A percentile compares a stretch with the other conserved stretches of the same genome.
Evolutionary conservation across 1,140 invertebrate genomes (phyloP).

Genomic region (Psix sp.): DNA sequence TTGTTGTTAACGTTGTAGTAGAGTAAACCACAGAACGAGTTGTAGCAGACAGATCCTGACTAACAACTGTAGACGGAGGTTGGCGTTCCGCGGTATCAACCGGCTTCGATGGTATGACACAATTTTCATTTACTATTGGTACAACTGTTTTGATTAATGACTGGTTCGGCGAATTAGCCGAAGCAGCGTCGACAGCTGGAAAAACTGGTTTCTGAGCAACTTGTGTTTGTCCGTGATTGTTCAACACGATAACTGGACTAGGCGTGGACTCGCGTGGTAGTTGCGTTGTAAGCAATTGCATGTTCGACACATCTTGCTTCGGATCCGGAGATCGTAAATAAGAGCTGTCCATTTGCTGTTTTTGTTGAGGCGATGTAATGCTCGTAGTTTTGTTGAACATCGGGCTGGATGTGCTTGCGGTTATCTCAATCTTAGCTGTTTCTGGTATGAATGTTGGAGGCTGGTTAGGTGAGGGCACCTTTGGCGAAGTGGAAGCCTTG

Average conservation of each 20-base stretch:
- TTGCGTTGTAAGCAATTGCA: slow-evolving; percentile 70
- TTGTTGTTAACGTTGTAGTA: slow-evolving; percentile 3
- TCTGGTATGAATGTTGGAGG: slow-evolving; percentile 75
- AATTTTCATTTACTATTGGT: slow-evolving; percentile 58
- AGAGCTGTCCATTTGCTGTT: slow-evolving; percentile 49
- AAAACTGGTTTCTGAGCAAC: slow-evolving; percentile 66
- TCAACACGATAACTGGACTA: slow-evolving; percentile 77
- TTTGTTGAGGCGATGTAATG: slow-evolving; percentile 62
- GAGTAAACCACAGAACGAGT: slow-evolving; percentile 8
- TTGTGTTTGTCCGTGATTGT: slow-evolving; percentile 65
- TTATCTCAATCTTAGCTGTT: slow-evolving; percentile 74
- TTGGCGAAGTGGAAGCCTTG: slow-evolving; percentile 74
- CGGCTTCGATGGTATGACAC: neutral
- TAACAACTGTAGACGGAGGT: slow-evolving; percentile 1
- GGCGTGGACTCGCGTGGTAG: slow-evolving; percentile 72
- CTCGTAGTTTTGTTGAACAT: slow-evolving; percentile 61
- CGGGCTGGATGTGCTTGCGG: slow-evolving; percentile 65
- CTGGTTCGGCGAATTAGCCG: slow-evolving; percentile 56
- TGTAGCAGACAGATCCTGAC: neutral
- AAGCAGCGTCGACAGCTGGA: slow-evolving; percentile 55
- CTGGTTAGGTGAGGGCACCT: slow-evolving; percentile 74
- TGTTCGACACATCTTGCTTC: slow-evolving; percentile 66
- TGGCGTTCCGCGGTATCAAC: too few species aligned
- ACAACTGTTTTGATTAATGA: slow-evolving; percentile 68
- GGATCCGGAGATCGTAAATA: slow-evolving; percentile 65